Evolutionary conservation across 2,888 invertebrate species (phyloP).

Genomic region (Callyntrura guangdongensis): DNA sequence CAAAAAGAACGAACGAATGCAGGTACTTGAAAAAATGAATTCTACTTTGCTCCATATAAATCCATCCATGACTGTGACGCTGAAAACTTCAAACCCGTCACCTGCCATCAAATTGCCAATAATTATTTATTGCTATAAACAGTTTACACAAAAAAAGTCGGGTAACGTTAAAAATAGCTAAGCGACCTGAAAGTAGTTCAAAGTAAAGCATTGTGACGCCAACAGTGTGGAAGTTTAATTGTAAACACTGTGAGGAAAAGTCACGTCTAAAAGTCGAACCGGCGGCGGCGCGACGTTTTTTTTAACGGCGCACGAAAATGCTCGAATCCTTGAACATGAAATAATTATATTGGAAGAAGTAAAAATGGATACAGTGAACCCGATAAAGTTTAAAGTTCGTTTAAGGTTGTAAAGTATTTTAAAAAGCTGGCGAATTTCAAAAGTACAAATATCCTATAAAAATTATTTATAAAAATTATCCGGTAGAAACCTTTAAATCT

Average conservation of each 20-base stretch:
- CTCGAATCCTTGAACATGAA: slow-evolving; percentile 47
- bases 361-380: too few species aligned
- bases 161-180: neutral
- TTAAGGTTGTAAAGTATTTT: too few species aligned
- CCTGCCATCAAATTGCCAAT: slow-evolving; percentile 55
- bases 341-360: neutral
- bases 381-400: neutral
- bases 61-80: slow-evolving; percentile 17
- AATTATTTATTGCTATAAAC: slow-evolving; percentile 64
- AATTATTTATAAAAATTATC: too few species aligned
- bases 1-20: neutral
- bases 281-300: too few species aligned
- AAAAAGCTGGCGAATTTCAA: too few species aligned
- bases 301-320: too few species aligned
- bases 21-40: neutral
- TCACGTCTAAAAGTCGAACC: neutral
- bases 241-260: neutral
- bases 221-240: neutral
- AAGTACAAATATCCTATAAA: too few species aligned
- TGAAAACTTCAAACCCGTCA: slow-evolving; percentile 46
- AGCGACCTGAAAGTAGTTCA: neutral
- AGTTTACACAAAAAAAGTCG: slow-evolving; percentile 52
- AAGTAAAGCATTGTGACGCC: slow-evolving; percentile 33
- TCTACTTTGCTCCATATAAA: slow-evolving; percentile 19
- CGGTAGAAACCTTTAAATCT: too few species aligned